Evolutionary conservation across 2,797 vertebrate species (phyloP).

Genomic region (Pseudochirops cupreus): DNA sequence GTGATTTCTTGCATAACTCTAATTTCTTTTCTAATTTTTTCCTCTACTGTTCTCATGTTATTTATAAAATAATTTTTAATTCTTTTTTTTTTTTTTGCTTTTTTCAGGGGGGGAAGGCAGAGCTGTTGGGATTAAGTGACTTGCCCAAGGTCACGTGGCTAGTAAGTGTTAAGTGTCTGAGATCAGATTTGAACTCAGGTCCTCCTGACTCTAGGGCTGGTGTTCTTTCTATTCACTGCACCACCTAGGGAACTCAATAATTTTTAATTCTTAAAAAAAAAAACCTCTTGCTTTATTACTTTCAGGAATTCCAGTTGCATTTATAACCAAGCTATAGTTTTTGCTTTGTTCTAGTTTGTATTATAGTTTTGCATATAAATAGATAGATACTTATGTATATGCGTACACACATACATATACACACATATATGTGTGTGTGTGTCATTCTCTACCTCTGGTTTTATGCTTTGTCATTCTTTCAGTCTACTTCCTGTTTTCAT

Average conservation of each 20-base stretch:
- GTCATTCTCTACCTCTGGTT: neutral
- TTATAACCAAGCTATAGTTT: neutral
- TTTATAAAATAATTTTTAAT: neutral
- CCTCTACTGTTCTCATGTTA: neutral
- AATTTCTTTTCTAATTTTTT: no score
- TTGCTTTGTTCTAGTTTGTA: neutral
- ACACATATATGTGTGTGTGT: no score
- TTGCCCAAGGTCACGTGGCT: no score
- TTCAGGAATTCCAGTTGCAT: neutral
- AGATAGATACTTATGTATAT: no score
- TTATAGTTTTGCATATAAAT: neutral
- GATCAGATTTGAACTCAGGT: no score
- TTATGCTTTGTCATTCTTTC: neutral
- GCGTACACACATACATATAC: no score
- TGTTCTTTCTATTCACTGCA: no score
- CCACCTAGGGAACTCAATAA: neutral
- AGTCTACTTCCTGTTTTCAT: neutral
- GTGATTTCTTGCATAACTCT: no score
- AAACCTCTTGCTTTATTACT: neutral
- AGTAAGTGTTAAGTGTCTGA: no score
- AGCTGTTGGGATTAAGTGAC: no score
- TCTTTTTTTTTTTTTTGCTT: neutral
- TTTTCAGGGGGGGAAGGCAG: no score
- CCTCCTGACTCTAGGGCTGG: no score
- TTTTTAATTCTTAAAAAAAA: neutral